Evolutionary conservation across 1,140 invertebrate species (phyloP), one percentile per base, ranked within the genome.

Genomic region (Drosophila takahashii): DNA sequence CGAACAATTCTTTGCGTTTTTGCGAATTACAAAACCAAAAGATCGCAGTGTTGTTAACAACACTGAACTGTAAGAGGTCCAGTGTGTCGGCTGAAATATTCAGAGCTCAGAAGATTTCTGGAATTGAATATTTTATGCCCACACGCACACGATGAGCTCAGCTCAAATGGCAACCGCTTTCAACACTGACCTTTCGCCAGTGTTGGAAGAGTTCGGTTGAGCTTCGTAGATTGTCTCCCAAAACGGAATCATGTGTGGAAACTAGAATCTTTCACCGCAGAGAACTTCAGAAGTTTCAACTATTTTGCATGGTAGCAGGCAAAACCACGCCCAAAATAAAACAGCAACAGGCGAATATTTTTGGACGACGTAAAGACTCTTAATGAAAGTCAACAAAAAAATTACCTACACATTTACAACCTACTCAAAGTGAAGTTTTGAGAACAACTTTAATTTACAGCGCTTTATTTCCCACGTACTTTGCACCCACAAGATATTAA

Each of bases 11-110:
- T 91, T 91, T 92, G 90, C 90, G 90, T 92, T 92, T 92, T 92
- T 92, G 90, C 89, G 90, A 92, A 92, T 92, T 92, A 86, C 90
- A 92, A 92, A 92, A 92, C 90, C 90, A 91, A 85, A 90, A 78
- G 54, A 61, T 70, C 50, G 42, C 18, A 57, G 67, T 71, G 67
- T 53, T 70, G 42, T 18, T 27, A 57, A 71, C 67, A 70, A n/a
- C 65, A 70, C 67, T 70, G 27, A 71, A 71, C 67, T 71, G 67
- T 71, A 47, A 57, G 39, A 51, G 69, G 52, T 80, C 54, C 34
- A 39, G 39, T 48, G 66, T 84, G 80, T 84, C 61, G 71, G 47
- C 60, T 81, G 76, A 77, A 90, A 89, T 78, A 60, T 77, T 90
- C 71, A 90, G 85, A 90, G 81, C 36, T 2, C 16, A 8, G 36